Evolutionary conservation across 1,140 invertebrate genomes (phyloP), one percentile per base, ranked within the genome.

Genomic region (Drosophila arizonae): DNA sequence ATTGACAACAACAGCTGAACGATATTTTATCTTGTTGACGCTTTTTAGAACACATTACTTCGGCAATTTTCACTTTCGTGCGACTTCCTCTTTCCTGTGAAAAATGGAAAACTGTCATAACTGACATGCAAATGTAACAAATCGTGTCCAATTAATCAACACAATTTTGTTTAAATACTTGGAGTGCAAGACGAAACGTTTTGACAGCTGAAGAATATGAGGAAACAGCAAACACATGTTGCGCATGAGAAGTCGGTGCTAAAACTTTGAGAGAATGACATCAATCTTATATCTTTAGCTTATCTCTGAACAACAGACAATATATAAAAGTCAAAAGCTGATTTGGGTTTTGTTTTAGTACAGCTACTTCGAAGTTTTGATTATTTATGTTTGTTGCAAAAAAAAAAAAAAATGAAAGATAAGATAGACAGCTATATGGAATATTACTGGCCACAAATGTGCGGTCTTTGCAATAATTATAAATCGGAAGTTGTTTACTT

Each of bases 401-500:
- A 21, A 51, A 1, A 15, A 6, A 4, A 6, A 30, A 17, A 11
- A 50, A 21, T 46, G 1, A 45, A 9, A 21, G 77, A 79, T 79
- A 79, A 79, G 77, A 79, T 77, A 64, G 48, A 26, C 1, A 61
- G 56, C 45, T 39, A 56, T 39, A 28, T 41, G 61, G 70, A 77
- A 77, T 74, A 48, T 66, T 70, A 74, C 75, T 52, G 56, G 36
- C 50, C 51, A 56, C 26, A 26, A n/a, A 21, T 5, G 39, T 41
- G 67, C 63, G 60, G 57, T 75, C 60, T 79, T n/a, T 77, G 66
- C 52, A 46, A 66, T 71, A 74, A 67, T 63, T 77, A 58, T 52
- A 75, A 57, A 74, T 77, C 77, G 77, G 77, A 79, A 79, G 77
- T 79, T 79, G 56, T 79, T 77, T 77, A 66, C 75, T 51, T 58